These are phyloP conservation scores for Netelia inedita DNA, from an alignment of 2,888 invertebrate genomes.

Conservation along the genomic window DNA sequence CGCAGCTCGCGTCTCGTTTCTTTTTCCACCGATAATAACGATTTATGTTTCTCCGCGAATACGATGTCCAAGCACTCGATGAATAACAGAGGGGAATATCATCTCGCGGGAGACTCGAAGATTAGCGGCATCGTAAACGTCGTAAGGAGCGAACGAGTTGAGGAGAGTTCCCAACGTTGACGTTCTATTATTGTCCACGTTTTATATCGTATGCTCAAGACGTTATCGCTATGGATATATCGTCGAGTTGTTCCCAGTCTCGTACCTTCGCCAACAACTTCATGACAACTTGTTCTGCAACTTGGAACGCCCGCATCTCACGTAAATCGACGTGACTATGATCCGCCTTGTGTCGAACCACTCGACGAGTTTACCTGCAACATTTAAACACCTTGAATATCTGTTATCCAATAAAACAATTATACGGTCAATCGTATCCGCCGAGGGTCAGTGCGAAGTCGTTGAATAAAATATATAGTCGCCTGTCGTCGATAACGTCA, in stretches of 20 bases:
- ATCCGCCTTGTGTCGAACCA: background rate
- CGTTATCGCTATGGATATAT: constrained; percentile 45
- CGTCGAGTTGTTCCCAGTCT: constrained; percentile 25
- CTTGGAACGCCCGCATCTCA: constrained; percentile 50
- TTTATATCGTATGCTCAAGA: constrained; percentile 13
- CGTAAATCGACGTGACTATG: constrained; percentile 35
- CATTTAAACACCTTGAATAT: constrained; percentile 51
- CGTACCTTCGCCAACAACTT: constrained; percentile 46
- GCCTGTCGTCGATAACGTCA: background rate
- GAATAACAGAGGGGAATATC: no score
- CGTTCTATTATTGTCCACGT: constrained; percentile 21
- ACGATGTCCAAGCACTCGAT: no score
- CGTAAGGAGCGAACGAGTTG: constrained; percentile 4
- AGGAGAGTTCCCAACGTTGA: background rate
- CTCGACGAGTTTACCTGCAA: constrained; percentile 43
- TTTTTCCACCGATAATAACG: no score
- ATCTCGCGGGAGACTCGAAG: background rate
- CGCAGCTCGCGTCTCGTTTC: no score
- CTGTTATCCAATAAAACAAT: constrained; percentile 43
- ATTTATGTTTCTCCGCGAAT: no score
- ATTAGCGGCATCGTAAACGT: constrained; percentile 41
- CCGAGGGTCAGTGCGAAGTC: constrained; percentile 22
- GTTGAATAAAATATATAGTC: constrained; percentile 37
- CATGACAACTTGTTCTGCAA: constrained; percentile 58
- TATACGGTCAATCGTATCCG: constrained; percentile 49